Percentiles rank a stretch among this genome's conserved stretches.
Evolutionary conservation across 2,888 invertebrate genomes (phyloP).

Genomic region (Sepiola atlantica): DNA sequence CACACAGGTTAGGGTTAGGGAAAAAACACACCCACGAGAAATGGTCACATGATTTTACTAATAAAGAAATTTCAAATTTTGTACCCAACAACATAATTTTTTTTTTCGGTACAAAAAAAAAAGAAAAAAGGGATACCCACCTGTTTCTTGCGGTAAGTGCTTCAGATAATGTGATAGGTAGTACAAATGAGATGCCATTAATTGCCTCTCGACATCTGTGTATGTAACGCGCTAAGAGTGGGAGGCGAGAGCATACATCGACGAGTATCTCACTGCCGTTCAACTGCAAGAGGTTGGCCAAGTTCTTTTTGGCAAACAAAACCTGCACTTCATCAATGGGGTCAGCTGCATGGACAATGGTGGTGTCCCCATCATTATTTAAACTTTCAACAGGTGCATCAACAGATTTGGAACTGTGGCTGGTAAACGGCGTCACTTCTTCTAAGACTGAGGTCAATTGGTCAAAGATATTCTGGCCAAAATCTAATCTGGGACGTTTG

Average conservation of each 20-base stretch:
- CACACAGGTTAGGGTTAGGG: too few species aligned
- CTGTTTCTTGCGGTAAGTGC: slow-evolving; percentile 83
- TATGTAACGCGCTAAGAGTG: slow-evolving; percentile 81
- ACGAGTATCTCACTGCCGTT: slow-evolving; percentile 87
- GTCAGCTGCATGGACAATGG: slow-evolving; percentile 66
- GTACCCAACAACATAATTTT: too few species aligned
- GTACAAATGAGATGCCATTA: slow-evolving; percentile 80
- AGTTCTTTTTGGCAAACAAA: slow-evolving; percentile 86
- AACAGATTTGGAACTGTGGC: slow-evolving; percentile 47
- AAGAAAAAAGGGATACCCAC: slow-evolving; percentile 72
- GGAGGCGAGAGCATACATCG: slow-evolving; percentile 87
- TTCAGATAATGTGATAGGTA: slow-evolving; percentile 83
- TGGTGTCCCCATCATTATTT: slow-evolving; percentile 67
- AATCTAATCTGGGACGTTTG: slow-evolving; percentile 81
- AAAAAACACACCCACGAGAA: too few species aligned
- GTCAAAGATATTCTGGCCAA: slow-evolving; percentile 83
- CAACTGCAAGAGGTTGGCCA: slow-evolving; percentile 85
- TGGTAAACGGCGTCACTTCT: slow-evolving; percentile 56
- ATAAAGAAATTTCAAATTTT: too few species aligned
- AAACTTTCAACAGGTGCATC: slow-evolving; percentile 56
- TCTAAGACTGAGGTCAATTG: slow-evolving; percentile 79
- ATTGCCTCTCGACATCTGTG: slow-evolving; percentile 80
- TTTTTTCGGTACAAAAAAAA: too few species aligned
- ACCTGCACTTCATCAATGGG: slow-evolving; percentile 73
- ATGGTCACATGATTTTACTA: too few species aligned